Evolutionary conservation across 92 coral and sea anemone species (phyloP).

Genomic region (Virgularia gustaviana): DNA sequence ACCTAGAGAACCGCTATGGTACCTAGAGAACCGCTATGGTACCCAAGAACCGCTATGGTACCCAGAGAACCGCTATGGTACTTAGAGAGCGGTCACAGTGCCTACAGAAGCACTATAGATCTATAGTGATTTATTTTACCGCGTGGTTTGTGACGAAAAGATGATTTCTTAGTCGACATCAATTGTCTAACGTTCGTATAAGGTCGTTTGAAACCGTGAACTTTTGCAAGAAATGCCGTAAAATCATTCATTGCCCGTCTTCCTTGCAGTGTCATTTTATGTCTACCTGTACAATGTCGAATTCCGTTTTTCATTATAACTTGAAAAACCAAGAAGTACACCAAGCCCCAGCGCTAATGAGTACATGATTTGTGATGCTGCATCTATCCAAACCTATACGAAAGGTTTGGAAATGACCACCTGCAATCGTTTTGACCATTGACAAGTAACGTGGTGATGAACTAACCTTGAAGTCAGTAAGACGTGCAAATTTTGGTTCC

Average conservation of each 20-base stretch:
- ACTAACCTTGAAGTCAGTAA: conserved; percentile 47
- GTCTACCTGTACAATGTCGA: conserved; percentile 49
- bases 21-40: too few relatives aligned
- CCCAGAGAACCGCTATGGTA: too few relatives aligned
- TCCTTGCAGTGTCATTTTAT: too few relatives aligned
- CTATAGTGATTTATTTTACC: too few relatives aligned
- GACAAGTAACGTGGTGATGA: not conserved
- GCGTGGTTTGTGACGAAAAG: too few relatives aligned
- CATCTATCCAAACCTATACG: conserved; percentile 93
- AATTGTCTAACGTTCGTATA: too few relatives aligned
- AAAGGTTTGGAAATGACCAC: not conserved
- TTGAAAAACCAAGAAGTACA: conserved; percentile 72
- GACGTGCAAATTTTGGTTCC: conserved; percentile 46
- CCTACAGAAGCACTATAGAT: too few relatives aligned
- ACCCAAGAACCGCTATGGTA: too few relatives aligned
- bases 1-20: too few relatives aligned
- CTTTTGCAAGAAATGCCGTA: not conserved
- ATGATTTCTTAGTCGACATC: too few relatives aligned
- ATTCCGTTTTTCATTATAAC: conserved; percentile 75
- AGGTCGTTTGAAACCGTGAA: too few relatives aligned
- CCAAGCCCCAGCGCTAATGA: conserved; percentile 82
- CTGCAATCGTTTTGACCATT: not conserved
- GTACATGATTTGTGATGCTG: conserved; percentile 79
- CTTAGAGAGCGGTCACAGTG: too few relatives aligned
- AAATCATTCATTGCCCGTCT: not conserved